Conservation (phyloP, 1,140 invertebrate species). For the Drosophila serrata region DNA sequence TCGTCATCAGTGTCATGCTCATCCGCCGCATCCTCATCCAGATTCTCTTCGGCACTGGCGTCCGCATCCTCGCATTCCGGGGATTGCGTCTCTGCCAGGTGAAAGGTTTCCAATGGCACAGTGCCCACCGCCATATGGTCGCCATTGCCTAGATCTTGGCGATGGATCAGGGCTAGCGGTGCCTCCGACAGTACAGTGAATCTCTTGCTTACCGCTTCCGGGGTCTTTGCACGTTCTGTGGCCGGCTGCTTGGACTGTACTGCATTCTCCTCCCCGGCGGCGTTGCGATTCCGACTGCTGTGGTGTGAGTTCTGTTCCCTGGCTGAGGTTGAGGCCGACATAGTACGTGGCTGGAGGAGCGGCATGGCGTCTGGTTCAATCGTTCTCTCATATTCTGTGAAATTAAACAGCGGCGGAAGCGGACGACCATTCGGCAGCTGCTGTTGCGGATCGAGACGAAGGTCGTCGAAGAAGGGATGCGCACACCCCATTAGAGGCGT, state of each 20-base stretch:
- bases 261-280: slow-evolving; percentile 54
- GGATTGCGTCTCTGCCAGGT: slow-evolving; percentile 1
- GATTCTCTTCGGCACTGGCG: slow-evolving; percentile 25
- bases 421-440: slow-evolving; percentile 56
- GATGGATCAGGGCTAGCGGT: not conserved
- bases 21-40: slow-evolving; percentile 24
- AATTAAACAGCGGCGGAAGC: slow-evolving; percentile 62
- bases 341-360: slow-evolving; percentile 23
- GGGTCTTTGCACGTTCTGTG: not conserved
- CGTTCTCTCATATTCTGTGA: slow-evolving; percentile 52
- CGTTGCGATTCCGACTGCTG: slow-evolving; percentile 30
- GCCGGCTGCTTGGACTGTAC: not conserved
- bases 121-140: slow-evolving; percentile 49
- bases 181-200: not conserved
- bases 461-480: slow-evolving; percentile 71
- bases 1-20: slow-evolving; percentile 33
- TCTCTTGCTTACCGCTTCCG: slow-evolving; percentile 1
- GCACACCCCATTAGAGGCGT: slow-evolving; percentile 60
- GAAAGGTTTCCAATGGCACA: slow-evolving; percentile 4
- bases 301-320: not conserved
- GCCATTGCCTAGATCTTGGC: slow-evolving; percentile 59
- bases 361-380: slow-evolving; percentile 57
- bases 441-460: slow-evolving; percentile 62
- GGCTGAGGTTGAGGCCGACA: too few relatives aligned
- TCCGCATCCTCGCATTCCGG: slow-evolving; percentile 20